These are phyloP conservation scores for Drosophila imparisetae DNA, from an alignment of 2,888 invertebrate species.

Conservation along the genomic window DNA sequence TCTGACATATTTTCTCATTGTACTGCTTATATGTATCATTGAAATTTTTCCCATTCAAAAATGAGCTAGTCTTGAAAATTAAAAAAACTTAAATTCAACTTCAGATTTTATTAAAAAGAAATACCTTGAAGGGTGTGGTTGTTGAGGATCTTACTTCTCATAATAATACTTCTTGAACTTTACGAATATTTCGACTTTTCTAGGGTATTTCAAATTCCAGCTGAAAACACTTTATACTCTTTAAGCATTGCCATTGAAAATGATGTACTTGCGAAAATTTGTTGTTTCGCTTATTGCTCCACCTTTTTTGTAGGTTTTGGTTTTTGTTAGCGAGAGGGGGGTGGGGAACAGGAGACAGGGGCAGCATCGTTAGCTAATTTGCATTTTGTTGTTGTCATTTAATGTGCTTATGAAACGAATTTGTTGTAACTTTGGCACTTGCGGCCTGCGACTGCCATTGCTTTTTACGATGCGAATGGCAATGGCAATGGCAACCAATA, in stretches of 20 bases:
- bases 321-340: neutral
- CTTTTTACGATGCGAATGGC: constrained; percentile 69
- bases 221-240: constrained; percentile 24
- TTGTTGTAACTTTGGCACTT: constrained; percentile 61
- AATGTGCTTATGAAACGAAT: constrained; percentile 81
- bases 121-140: neutral
- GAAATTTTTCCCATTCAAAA: too few relatives aligned
- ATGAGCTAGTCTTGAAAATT: too few relatives aligned
- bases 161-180: neutral
- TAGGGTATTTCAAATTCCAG: constrained; percentile 22
- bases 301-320: constrained; percentile 47
- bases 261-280: constrained; percentile 67
- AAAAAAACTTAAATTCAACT: too few relatives aligned
- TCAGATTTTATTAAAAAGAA: neutral
- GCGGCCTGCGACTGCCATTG: constrained; percentile 54
- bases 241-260: constrained; percentile 61
- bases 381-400: constrained; percentile 71
- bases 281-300: constrained; percentile 34
- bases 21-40: too few relatives aligned
- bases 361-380: constrained; percentile 68
- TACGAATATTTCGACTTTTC: neutral
- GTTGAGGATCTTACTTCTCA: neutral
- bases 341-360: neutral
- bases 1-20: too few relatives aligned
- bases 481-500: constrained; percentile 56